phyloP scores from a whole-genome alignment of 23 tunicate genomes.

The Ascidia mentula region DNA sequence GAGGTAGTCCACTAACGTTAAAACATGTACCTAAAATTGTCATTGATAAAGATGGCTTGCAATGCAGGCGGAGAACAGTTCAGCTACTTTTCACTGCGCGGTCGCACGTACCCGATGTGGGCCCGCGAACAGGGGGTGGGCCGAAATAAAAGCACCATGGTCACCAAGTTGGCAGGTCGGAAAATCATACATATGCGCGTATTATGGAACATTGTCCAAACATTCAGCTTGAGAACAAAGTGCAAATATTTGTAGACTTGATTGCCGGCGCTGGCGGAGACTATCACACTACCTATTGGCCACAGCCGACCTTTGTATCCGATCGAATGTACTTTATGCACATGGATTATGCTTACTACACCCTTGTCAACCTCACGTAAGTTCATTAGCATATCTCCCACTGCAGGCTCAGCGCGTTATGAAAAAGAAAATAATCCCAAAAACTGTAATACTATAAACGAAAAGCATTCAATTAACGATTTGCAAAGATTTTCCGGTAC shows the following conservation, averaged over 20 bases:
- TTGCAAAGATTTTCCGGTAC: too few species aligned
- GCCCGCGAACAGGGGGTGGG: conserved; percentile 97
- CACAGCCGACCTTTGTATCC: conserved; percentile 97
- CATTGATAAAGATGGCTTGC: not conserved
- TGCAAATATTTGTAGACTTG: conserved; percentile 27
- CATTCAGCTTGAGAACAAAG: not conserved
- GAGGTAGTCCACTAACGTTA: conserved; percentile 22
- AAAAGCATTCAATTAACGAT: too few species aligned
- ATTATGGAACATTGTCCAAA: too few species aligned
- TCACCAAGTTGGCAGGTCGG: conserved; percentile 82
- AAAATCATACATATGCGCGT: too few species aligned
- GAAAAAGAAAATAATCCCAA: too few species aligned
- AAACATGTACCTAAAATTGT: not conserved
- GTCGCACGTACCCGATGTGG: conserved; percentile 91
- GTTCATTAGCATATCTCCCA: not conserved
- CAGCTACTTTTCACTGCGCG: conserved; percentile 78
- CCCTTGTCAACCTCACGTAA: conserved; percentile 79
- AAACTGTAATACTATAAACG: not conserved
- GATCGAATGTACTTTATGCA: conserved; percentile 69
- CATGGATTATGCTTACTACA: conserved; percentile 60
- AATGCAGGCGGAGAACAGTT: conserved; percentile 92
- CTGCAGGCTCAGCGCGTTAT: not conserved
- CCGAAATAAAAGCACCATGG: conserved; percentile 54
- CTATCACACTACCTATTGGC: conserved; percentile 98
- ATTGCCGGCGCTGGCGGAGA: conserved; percentile 89